Percentiles rank a stretch among this genome's conserved stretches.
phyloP scores from a whole-genome alignment of 2,113 vertebrate genomes.

The Thamnophis sirtalis region DNA sequence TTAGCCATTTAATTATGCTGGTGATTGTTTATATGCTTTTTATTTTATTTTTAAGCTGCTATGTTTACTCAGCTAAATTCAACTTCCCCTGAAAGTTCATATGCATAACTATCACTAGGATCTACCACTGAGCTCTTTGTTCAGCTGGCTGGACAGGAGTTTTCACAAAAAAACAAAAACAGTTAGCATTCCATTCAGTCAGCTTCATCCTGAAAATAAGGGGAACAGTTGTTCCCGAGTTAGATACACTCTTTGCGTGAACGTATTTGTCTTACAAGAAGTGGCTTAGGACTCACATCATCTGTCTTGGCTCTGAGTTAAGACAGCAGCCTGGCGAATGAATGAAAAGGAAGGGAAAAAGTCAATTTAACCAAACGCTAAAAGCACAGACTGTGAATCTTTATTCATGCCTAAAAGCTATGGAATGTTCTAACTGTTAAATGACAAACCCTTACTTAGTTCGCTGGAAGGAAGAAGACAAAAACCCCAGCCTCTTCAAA shows the following conservation, averaged over 20 bases:
- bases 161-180: background rate
- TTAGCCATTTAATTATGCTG: background rate
- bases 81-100: background rate
- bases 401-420: constrained; percentile 48
- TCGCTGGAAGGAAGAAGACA: background rate
- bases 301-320: background rate
- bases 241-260: background rate
- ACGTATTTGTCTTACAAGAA: background rate
- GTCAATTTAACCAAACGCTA: constrained; percentile 7
- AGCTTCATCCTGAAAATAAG: background rate
- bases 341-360: constrained; percentile 25
- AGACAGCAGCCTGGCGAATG: constrained; percentile 6
- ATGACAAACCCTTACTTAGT: constrained; percentile 36
- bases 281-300: background rate
- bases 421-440: constrained; percentile 45
- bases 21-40: background rate
- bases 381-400: constrained; percentile 40
- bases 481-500: constrained; percentile 21
- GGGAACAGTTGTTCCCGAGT: background rate
- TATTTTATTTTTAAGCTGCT: background rate
- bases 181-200: background rate
- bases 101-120: background rate
- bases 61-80: background rate
- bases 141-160: background rate
- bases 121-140: background rate